phyloP scores from a whole-genome alignment of 2,888 invertebrate genomes.

The Empis stercorea region DNA sequence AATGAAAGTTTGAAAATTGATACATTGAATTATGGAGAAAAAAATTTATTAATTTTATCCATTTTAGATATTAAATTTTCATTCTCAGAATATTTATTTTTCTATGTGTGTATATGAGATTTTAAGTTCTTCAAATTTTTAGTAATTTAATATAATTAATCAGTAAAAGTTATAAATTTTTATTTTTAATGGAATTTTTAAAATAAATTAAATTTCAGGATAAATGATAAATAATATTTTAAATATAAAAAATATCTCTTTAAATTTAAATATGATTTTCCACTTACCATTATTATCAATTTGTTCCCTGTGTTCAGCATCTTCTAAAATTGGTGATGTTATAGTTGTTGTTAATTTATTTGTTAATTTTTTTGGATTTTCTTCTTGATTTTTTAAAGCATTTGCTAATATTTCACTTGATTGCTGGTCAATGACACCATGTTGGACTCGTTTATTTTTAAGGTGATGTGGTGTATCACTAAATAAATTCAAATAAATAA shows the following conservation, averaged over 20 bases:
- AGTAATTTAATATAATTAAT: too few relatives aligned
- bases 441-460: constrained; percentile 89
- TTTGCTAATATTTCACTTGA: constrained; percentile 48
- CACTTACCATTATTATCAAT: not conserved
- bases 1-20: too few relatives aligned
- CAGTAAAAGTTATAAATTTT: too few relatives aligned
- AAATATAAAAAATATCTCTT: too few relatives aligned
- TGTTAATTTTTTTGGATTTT: constrained; percentile 16
- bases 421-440: constrained; percentile 50
- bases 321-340: constrained; percentile 31
- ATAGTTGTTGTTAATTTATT: constrained; percentile 24
- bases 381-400: constrained; percentile 26
- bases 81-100: not conserved
- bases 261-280: too few relatives aligned
- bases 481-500: too few relatives aligned
- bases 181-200: too few relatives aligned
- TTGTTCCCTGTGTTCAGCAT: constrained; percentile 18
- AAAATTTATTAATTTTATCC: constrained; percentile 2
- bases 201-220: too few relatives aligned
- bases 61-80: constrained; percentile 5
- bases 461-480: constrained; percentile 98
- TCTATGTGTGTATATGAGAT: not conserved
- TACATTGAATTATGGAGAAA: not conserved
- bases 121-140: not conserved
- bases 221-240: too few relatives aligned